Conservation (phyloP, 2,888 invertebrate species). For the Caenorhabditis drosophilae region DNA sequence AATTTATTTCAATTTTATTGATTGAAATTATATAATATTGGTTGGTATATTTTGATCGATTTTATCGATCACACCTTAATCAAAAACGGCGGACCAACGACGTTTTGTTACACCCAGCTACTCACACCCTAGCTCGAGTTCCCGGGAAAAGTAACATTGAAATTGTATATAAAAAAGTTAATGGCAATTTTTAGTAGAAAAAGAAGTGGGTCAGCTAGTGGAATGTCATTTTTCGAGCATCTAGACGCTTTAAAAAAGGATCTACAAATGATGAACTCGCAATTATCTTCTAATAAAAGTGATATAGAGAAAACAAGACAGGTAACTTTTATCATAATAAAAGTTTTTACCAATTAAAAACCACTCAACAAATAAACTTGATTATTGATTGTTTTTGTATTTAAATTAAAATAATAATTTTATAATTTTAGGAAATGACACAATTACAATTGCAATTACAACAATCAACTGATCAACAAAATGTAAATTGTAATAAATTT, state of each 20-base stretch:
- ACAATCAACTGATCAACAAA: slow-evolving; percentile 3
- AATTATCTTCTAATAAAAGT: slow-evolving; percentile 13
- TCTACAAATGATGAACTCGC: slow-evolving; percentile 12
- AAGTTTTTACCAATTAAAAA: too few relatives aligned
- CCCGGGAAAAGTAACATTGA: slow-evolving; percentile 23
- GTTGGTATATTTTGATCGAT: slow-evolving; percentile 4
- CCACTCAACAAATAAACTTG: too few relatives aligned
- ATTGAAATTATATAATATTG: too few relatives aligned
- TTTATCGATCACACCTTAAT: slow-evolving; percentile 20
- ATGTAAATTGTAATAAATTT: too few relatives aligned
- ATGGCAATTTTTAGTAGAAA: slow-evolving; percentile 23
- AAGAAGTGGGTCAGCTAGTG: slow-evolving; percentile 28
- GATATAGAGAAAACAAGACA: slow-evolving; percentile 19
- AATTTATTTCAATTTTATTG: too few relatives aligned
- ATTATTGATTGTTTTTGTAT: too few relatives aligned
- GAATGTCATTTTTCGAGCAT: slow-evolving; percentile 30
- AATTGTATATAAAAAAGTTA: slow-evolving; percentile 1
- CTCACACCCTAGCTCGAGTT: slow-evolving; percentile 24
- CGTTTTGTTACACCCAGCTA: slow-evolving; percentile 30
- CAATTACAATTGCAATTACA: slow-evolving; percentile 13
- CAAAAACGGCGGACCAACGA: slow-evolving; percentile 40
- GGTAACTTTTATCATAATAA: background rate
- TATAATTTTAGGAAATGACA: background rate
- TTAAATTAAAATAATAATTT: too few relatives aligned
- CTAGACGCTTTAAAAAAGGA: slow-evolving; percentile 30